Evolutionary conservation across 2,113 vertebrate species (phyloP), one percentile per base, ranked within the genome.

Genomic region (Hucho hucho): DNA sequence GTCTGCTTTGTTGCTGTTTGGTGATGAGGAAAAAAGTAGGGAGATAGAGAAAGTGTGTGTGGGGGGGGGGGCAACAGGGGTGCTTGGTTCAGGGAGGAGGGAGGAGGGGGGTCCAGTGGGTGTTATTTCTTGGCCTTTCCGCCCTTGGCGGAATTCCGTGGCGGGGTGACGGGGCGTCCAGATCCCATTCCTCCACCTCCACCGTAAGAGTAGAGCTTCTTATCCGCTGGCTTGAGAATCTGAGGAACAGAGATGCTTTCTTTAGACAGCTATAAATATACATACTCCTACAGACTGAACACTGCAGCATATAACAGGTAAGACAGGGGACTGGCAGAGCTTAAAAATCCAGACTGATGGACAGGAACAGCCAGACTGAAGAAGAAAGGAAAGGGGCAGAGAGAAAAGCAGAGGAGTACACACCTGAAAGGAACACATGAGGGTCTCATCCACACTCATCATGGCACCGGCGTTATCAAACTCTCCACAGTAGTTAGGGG

Each of bases 161-260:
- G 97, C 0, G 97, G 97, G 53, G 97, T 98, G 74, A 98, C 94
- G 0, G 97, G 97, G 72, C 97, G 93, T n/a, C 96, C 96, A 6
- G 92, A 92, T 0, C 95, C 94, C 26, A 96, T 87, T 74, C 89
- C 94, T 72, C 95, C 96, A 32, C 95, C 92, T 78, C 94, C 95
- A 32, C 95, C 95, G 0, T 98, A 98, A 79, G 95, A 95, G 87
- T 96, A 96, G 87, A 97, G 94, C 91, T 98, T 98, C 93, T 98
- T 98, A 91, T 98, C 97, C 0, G 97, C 97, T 22, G 97, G 97
- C 86, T 98, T 98, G 86, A 98, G 92, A 79, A 98, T 98, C 97
- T 98, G 78, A 63, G 9, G 20, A 6, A 82, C 1, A 64, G 9
- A 70, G 11, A 68, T 9, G 26, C 20, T 49, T 14, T 28, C 1